Conservation (phyloP, 2,797 vertebrate genomes). For the Antrozous pallidus region DNA sequence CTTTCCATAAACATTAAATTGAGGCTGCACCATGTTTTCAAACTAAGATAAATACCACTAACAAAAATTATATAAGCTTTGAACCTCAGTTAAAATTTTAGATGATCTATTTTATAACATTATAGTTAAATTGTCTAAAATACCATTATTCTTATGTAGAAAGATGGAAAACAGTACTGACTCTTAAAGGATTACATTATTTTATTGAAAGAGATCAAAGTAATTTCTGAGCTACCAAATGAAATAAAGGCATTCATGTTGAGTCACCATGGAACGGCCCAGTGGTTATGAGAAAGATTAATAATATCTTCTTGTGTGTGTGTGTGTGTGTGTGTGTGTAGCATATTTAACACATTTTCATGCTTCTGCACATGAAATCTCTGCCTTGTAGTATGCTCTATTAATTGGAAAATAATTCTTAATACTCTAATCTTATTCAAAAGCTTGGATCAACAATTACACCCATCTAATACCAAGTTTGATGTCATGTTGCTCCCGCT, state of each 20-base stretch:
- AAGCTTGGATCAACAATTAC: not conserved
- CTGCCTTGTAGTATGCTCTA: no score
- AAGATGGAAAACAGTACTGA: not conserved
- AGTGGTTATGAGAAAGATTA: not conserved
- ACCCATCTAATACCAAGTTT: not conserved
- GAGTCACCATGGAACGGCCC: not conserved
- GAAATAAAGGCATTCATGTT: not conserved
- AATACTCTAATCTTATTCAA: not conserved
- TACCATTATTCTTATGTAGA: not conserved
- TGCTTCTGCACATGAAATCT: not conserved
- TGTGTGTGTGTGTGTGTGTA: not conserved
- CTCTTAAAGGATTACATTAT: not conserved
- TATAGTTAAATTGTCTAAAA: not conserved
- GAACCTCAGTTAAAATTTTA: not conserved
- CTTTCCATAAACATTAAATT: not conserved
- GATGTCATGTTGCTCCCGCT: fast-evolving
- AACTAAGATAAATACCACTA: not conserved
- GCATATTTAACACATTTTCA: not conserved
- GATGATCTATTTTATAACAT: not conserved
- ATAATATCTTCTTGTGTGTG: not conserved
- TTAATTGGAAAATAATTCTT: not conserved
- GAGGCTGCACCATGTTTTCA: not conserved
- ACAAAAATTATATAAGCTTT: not conserved
- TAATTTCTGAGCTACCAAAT: not conserved
- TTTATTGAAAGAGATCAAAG: conserved; percentile 10